phyloP scores from a whole-genome alignment of 2,888 invertebrate species.

The Dichetophora obliterata region DNA sequence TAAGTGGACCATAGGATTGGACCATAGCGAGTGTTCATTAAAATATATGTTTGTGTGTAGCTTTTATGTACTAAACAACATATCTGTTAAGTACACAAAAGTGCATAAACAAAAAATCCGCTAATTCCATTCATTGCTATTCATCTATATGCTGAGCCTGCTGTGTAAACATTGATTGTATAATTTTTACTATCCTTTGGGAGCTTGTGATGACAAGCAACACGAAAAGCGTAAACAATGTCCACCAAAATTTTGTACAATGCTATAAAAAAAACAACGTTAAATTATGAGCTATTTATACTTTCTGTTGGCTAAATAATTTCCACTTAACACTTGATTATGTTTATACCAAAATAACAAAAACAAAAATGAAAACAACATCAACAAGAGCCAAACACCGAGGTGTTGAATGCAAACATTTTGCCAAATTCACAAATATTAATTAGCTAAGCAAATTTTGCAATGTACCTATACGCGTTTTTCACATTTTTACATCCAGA shows the following conservation, averaged over 20 bases:
- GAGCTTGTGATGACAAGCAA: too few relatives aligned
- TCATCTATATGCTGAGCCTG: neutral
- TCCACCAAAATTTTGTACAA: too few relatives aligned
- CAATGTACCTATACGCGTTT: neutral
- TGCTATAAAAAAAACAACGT: too few relatives aligned
- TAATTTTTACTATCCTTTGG: too few relatives aligned
- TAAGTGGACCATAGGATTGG: too few relatives aligned
- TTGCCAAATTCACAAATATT: slow-evolving; percentile 17
- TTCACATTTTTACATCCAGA: neutral
- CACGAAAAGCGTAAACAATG: too few relatives aligned
- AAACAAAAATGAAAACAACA: neutral
- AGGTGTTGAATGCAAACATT: neutral
- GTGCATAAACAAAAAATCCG: neutral
- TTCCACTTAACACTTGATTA: slow-evolving; percentile 24
- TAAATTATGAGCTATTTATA: too few relatives aligned
- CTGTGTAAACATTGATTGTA: too few relatives aligned
- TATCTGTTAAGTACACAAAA: neutral
- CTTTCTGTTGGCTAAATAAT: neutral
- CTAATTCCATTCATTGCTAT: neutral
- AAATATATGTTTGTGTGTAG: neutral
- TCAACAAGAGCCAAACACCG: neutral
- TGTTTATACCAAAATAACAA: neutral
- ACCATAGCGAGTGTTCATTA: too few relatives aligned
- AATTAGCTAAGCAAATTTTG: slow-evolving; percentile 11
- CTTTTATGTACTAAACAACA: neutral